Evolutionary conservation across 2,888 invertebrate genomes (phyloP), one percentile per base, ranked within the genome.

Genomic region (Epiblema foenella): DNA sequence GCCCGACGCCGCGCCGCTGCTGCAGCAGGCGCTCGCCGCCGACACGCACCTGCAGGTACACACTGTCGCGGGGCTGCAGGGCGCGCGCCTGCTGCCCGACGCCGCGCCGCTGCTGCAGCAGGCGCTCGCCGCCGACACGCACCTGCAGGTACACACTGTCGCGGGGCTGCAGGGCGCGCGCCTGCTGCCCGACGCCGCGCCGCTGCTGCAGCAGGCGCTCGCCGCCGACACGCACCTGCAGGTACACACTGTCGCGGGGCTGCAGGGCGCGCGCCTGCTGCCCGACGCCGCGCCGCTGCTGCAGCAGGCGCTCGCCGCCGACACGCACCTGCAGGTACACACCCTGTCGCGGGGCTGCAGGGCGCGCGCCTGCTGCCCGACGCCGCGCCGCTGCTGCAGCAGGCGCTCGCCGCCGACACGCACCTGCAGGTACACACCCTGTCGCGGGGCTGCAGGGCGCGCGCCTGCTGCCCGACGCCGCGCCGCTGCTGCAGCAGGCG

Each of bases 91-190:
- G 3, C 17, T 60, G 56, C 17, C 60, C 29, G 71, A 71, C 62
- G 71, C 71, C 1, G 71, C 71, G 46, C 46, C 71, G 15, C 56
- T 57, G 24, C 57, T 71, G 62, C 71, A 51, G 15, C 59, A 67
- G 15, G 57, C 69, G 49, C 67, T 69, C 0, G 17, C 54, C 12
- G 5, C 20, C 15, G 65, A 70, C 70, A 54, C 65, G 4, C 37
- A 18, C 11, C 58, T 58, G 58, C 58, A 37, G 39, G 37, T 37
- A 15, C 42, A 42, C 7, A 15, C 42, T 73, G 54, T 74, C 69
- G 75, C 63, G 15, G 76, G 77, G 68, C 66, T 74, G 72, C 42
- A 67, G 74, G 49, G 75, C 70, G 24, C 74, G 69, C 17, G 75
- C 68, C 11, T 71, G 3, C 17, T 60, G 56, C 17, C 60, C 29